These are phyloP conservation scores for Aplocera efformata DNA, from an alignment of 2,888 invertebrate genomes.

Conservation along the genomic window DNA sequence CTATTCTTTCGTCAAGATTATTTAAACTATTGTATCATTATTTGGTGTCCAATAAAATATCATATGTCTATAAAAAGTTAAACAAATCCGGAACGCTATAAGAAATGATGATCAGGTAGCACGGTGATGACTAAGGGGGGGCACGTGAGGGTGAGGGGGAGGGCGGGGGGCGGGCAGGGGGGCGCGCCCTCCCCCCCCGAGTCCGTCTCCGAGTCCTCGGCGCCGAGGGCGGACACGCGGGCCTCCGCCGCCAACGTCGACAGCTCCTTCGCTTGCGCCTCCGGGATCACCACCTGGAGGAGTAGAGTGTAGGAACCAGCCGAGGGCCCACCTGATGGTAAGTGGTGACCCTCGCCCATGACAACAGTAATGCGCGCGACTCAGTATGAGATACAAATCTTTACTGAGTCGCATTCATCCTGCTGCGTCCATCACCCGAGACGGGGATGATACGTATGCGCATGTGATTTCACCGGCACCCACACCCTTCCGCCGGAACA, in stretches of 20 bases:
- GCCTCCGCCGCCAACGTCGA: constrained; percentile 5
- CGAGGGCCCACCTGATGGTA: neutral
- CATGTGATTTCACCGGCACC: too few relatives aligned
- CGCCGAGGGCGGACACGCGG: constrained; percentile 8
- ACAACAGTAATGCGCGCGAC: too few relatives aligned
- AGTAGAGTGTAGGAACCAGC: neutral
- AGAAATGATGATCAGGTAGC: constrained; percentile 8
- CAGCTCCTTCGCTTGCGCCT: constrained; percentile 4
- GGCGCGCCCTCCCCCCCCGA: constrained; percentile 1
- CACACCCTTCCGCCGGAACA: too few relatives aligned
- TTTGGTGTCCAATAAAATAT: too few relatives aligned
- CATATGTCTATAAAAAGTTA: too few relatives aligned
- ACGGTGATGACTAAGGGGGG: constrained; percentile 14
- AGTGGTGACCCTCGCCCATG: too few relatives aligned
- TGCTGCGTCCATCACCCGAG: too few relatives aligned
- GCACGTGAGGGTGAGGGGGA: constrained; percentile 12
- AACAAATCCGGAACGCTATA: constrained; percentile 2
- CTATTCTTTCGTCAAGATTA: too few relatives aligned
- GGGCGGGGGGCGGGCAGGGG: constrained; percentile 5
- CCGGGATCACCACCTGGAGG: constrained; percentile 16
- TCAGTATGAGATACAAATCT: too few relatives aligned
- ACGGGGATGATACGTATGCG: too few relatives aligned
- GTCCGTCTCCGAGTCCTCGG: constrained; percentile 21
- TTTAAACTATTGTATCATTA: too few relatives aligned
- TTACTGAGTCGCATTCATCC: too few relatives aligned